Evolutionary conservation across 2,797 vertebrate genomes (phyloP).

Genomic region (Glossophaga mutica): DNA sequence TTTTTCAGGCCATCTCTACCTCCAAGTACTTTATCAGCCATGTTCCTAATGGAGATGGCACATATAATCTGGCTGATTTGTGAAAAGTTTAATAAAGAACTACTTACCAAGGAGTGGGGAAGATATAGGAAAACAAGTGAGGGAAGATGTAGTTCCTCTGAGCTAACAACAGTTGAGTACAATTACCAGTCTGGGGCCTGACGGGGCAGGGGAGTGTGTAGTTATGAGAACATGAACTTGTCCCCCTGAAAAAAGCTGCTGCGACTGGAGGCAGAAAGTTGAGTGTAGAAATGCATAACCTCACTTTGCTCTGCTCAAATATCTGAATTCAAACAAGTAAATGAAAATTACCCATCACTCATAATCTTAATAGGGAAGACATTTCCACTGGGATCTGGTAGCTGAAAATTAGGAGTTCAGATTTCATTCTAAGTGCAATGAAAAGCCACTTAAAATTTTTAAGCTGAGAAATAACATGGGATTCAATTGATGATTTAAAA

Average conservation of each 20-base stretch:
- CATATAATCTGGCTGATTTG: background rate
- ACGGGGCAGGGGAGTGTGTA: background rate
- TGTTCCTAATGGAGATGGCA: background rate
- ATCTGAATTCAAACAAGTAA: background rate
- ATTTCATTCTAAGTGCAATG: background rate
- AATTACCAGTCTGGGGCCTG: background rate
- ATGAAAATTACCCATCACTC: background rate
- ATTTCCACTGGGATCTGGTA: background rate
- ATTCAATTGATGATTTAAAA: conserved; percentile 2
- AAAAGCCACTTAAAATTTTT: background rate
- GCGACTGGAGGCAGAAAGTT: background rate
- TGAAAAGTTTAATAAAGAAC: background rate
- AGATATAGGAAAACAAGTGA: background rate
- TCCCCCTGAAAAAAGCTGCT: background rate
- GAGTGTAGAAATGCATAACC: background rate
- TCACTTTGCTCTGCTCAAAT: background rate
- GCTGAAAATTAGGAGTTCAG: background rate
- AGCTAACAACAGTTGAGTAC: background rate
- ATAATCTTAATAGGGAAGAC: background rate
- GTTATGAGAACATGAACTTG: background rate
- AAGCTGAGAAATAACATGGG: background rate
- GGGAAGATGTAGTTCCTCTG: background rate
- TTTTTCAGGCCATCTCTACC: background rate
- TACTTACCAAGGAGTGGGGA: background rate
- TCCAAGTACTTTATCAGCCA: background rate